These are phyloP conservation scores for Callospermophilus lateralis DNA, from an alignment of 2,113 vertebrate species.

Conservation along the genomic window DNA sequence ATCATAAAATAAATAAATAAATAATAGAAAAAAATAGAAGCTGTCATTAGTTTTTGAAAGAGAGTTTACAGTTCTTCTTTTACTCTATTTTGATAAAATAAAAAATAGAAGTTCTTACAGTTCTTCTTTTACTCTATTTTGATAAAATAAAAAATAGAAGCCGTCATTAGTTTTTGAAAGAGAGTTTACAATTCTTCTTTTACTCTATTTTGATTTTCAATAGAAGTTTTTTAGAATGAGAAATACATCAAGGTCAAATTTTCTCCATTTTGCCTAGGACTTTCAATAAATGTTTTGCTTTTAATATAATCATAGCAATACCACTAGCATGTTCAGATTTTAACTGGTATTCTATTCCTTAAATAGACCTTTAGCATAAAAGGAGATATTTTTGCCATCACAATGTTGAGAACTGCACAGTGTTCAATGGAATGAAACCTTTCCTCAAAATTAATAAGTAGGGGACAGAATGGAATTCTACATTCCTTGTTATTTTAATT, in stretches of 20 bases:
- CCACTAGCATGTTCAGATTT: neutral
- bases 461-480: conserved; percentile 23
- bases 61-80: neutral
- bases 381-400: conserved; percentile 36
- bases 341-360: conserved; percentile 1
- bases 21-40: no score
- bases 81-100: neutral
- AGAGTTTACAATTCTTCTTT: neutral
- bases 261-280: neutral
- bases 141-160: no score
- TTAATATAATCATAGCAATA: neutral
- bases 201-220: neutral
- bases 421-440: conserved; percentile 64
- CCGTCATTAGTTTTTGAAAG: neutral
- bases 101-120: no score
- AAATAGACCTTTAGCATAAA: conserved; percentile 21
- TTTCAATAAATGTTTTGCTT: neutral
- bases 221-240: neutral
- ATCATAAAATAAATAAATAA: no score
- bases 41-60: neutral
- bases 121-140: neutral
- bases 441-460: conserved; percentile 58
- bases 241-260: neutral
- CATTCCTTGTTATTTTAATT: conserved; percentile 29
- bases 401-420: conserved; percentile 56